Base-by-base conservation (phyloP, 30 jellyfish, hydroid and myxozoan genomes). In the Pseudorhiza aurosa region DNA sequence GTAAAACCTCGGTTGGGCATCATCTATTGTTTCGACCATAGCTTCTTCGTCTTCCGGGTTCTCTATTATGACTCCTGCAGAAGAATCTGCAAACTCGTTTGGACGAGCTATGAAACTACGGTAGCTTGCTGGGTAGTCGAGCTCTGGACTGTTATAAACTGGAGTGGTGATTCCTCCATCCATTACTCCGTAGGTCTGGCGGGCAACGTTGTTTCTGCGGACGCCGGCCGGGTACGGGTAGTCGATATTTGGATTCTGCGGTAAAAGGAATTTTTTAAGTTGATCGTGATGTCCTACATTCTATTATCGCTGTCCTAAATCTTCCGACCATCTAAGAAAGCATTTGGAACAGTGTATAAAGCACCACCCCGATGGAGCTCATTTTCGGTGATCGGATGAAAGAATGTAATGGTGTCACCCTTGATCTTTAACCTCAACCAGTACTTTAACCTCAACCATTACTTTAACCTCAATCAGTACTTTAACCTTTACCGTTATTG, bases 211-310 rank as follows among this genome's bases (percentile, higher is more conserved):
- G 73, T 82, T 65, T 60, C 94, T 60, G 53, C 89, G 83, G 71
- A 95, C 99, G 17, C 99, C 99, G 0, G 98, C 85, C 11, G 99
- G 99, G 62, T 95, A 95, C 9, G 95, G 96, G 8, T 75, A 95
- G 42, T 88, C 98, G 58, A 95, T 89, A 63, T 69, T 64, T 21
- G 98, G 99, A 45, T 95, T 82, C 99, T 95, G 46, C 27, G 64
- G 51, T 7, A 39, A 39, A n/a, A n/a, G n/a, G n/a, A n/a, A n/a
- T n/a, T n/a, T n/a, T n/a, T n/a, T n/a, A n/a, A n/a, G n/a, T n/a
- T n/a, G n/a, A n/a, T n/a, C n/a, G n/a, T n/a, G n/a, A n/a, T n/a
- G n/a, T n/a, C n/a, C n/a, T n/a, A n/a, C n/a, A n/a, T n/a, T n/a
- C n/a, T n/a, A n/a, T n/a, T n/a, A n/a, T n/a, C n/a, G n/a, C n/a